Conservation (phyloP, 2,113 vertebrate species). For the Heterocephalus glaber region DNA sequence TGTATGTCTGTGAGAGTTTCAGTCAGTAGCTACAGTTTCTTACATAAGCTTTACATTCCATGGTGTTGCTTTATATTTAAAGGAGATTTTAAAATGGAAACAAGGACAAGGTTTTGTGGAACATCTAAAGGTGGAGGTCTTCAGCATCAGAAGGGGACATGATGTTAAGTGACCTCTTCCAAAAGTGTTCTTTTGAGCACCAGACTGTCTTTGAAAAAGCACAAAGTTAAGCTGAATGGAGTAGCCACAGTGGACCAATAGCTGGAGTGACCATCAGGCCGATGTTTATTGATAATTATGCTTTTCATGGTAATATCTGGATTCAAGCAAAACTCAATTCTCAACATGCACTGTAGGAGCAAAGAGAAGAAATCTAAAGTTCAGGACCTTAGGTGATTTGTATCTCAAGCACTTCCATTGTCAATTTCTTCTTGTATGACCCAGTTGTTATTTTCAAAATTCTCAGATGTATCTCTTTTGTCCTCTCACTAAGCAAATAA, state of each 20-base stretch:
- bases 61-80: background rate
- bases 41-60: background rate
- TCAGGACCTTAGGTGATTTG: background rate
- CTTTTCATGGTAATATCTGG: slow-evolving; percentile 9
- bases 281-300: background rate
- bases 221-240: background rate
- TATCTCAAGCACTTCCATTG: background rate
- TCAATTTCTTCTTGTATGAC: background rate
- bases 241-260: background rate
- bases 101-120: background rate
- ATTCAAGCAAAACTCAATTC: background rate
- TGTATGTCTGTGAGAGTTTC: background rate
- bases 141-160: background rate
- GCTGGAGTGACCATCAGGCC: background rate
- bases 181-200: background rate
- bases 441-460: background rate
- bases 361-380: slow-evolving; percentile 26
- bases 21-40: background rate
- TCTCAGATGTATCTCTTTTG: background rate
- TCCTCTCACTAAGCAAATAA: background rate
- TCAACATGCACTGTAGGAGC: background rate
- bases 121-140: background rate
- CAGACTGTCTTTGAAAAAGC: background rate
- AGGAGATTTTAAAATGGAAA: background rate
- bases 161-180: background rate